phyloP scores from a whole-genome alignment of 2,113 vertebrate genomes.

The Leucopsar rothschildi region DNA sequence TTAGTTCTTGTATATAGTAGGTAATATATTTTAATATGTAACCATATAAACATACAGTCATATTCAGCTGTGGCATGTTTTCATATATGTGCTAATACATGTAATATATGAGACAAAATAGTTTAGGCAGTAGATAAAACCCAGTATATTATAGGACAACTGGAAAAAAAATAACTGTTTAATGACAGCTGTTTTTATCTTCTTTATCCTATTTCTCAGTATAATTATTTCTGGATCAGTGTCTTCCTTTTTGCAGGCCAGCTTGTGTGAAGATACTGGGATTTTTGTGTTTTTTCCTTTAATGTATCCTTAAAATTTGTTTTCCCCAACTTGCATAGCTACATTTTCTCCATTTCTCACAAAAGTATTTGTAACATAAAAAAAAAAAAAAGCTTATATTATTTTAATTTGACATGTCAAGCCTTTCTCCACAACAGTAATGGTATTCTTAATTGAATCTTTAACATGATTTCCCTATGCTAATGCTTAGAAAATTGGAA shows the following conservation, averaged over 20 bases:
- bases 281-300: not conserved
- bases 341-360: not conserved
- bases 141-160: conserved; percentile 7
- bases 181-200: conserved; percentile 58
- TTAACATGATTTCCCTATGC: not conserved
- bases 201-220: conserved; percentile 57
- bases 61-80: not conserved
- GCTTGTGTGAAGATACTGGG: not conserved
- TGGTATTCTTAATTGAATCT: not conserved
- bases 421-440: not conserved
- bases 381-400: not conserved
- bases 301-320: not conserved
- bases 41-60: not conserved
- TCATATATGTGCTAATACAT: not conserved
- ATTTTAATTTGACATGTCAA: not conserved
- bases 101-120: not conserved
- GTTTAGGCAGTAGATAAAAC: not conserved
- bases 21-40: not conserved
- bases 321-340: not conserved
- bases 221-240: conserved; percentile 61
- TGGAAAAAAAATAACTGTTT: conserved; percentile 36
- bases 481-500: not conserved
- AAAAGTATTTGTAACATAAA: not conserved
- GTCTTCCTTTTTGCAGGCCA: conserved; percentile 42
- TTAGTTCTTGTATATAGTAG: not conserved